Base-by-base conservation (phyloP, 2,797 vertebrate species). In the Odontamblyopus rebecca region DNA sequence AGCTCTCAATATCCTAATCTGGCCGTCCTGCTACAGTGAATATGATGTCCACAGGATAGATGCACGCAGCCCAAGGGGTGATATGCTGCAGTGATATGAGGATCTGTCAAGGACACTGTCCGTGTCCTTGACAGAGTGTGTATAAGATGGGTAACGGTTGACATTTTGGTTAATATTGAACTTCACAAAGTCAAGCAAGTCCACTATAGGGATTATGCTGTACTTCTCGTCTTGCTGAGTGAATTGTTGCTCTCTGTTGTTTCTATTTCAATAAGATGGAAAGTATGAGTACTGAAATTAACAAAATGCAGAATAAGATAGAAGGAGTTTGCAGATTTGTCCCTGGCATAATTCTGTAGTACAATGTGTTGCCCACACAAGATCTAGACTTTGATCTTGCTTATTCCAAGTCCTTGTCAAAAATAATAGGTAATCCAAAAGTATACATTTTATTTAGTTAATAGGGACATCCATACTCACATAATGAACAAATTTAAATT, bases 41-140 rank as follows among this genome's bases (percentile, higher is more conserved):
- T 72, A 74, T 73, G 54, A 63, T 71, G 71, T 72, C 74, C 48
- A 23, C 60, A 61, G 51, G 57, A 76, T 30, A 69, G 62, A 79
- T 73, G 64, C 26, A 56, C 61, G 1, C 1, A 18, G 30, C 59
- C 23, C 65, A n/a, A n/a, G 38, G 19, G 66, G 51, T 57, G 0
- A 62, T 70, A 56, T 23, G 26, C 30, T 72, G 75, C 53, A 19
- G 7, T 63, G 71, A 73, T 78, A 76, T 59, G n/a, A 27, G 57
- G 29, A 66, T 35, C 61, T 70, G 53, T 76, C 59, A 54, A 64
- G n/a, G 72, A 70, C 35, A 16, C 1, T 23, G 44, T 35, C 18
- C 5, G 57, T 23, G 23, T 23, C 23, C 23, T 23, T 23, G 15
- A 68, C 68, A 66, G 7, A 7, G 63, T 66, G 41, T 27, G 63